Conservation (phyloP, 2,113 vertebrate genomes). For the Sapajus apella region DNA sequence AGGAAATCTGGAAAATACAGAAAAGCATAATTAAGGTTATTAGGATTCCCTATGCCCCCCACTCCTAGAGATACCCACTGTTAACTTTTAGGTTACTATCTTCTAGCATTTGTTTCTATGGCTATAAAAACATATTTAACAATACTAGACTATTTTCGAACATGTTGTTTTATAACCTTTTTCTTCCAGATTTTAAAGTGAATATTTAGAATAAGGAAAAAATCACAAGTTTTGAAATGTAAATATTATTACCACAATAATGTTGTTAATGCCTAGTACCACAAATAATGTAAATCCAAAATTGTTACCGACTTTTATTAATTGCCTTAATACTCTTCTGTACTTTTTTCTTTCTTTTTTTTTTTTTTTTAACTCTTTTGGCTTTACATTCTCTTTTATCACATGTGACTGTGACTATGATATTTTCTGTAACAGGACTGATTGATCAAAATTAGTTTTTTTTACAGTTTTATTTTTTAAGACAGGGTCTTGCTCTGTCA, state of each 20-base stretch:
- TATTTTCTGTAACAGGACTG: not conserved
- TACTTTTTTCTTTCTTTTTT: not conserved
- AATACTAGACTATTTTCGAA: not conserved
- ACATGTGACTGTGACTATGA: not conserved
- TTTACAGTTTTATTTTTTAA: not conserved
- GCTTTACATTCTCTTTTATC: not conserved
- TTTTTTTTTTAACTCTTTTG: not conserved
- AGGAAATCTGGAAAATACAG: not conserved
- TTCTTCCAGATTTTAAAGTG: not conserved
- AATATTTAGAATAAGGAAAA: not conserved
- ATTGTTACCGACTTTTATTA: not conserved
- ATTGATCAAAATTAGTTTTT: not conserved
- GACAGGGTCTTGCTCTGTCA: not conserved
- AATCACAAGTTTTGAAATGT: not conserved
- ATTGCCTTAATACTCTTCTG: not conserved
- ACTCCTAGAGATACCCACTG: not conserved
- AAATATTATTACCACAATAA: not conserved
- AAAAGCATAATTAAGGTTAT: not conserved
- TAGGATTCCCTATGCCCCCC: not conserved
- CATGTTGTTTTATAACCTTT: not conserved
- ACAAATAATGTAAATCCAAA: not conserved
- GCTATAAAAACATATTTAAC: not conserved
- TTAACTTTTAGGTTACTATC: not conserved
- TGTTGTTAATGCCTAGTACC: not conserved
- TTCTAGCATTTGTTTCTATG: not conserved